Percentiles rank a stretch among this genome's conserved stretches.
Evolutionary conservation across 2,888 invertebrate genomes (phyloP).

Genomic region (Amphipoea oculea): DNA sequence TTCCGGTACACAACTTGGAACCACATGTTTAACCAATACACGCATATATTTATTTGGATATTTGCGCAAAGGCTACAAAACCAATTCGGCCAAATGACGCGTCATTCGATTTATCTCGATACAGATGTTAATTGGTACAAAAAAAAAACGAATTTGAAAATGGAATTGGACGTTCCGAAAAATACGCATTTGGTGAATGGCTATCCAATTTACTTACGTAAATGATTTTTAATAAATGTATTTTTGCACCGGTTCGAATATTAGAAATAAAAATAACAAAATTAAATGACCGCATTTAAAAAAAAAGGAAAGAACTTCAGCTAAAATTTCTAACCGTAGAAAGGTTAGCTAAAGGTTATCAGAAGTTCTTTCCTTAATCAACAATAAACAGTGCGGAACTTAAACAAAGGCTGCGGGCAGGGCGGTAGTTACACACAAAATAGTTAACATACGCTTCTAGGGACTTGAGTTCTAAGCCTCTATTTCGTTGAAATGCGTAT

Average conservation of each 20-base stretch:
- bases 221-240: slow-evolving; percentile 39
- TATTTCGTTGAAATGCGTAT: slow-evolving; percentile 48
- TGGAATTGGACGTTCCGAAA: slow-evolving; percentile 44
- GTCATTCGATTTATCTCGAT: slow-evolving; percentile 66
- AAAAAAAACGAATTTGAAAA: slow-evolving; percentile 60
- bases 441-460: slow-evolving; percentile 47
- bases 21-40: slow-evolving; percentile 18
- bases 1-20: neutral
- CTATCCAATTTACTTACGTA: slow-evolving; percentile 41
- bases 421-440: slow-evolving; percentile 29
- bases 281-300: neutral
- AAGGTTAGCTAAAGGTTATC: neutral
- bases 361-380: slow-evolving; percentile 25
- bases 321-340: neutral
- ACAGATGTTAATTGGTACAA: slow-evolving; percentile 65
- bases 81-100: slow-evolving; percentile 60
- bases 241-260: slow-evolving; percentile 1
- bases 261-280: neutral
- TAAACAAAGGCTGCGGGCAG: slow-evolving; percentile 29
- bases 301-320: too few species aligned
- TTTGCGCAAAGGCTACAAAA: slow-evolving; percentile 52
- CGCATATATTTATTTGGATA: slow-evolving; percentile 46
- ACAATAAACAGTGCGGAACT: slow-evolving; percentile 21
- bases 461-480: slow-evolving; percentile 34
- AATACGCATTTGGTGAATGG: slow-evolving; percentile 48